Conservation (phyloP, 2,113 vertebrate genomes). For the Xiphophorus maculatus region DNA sequence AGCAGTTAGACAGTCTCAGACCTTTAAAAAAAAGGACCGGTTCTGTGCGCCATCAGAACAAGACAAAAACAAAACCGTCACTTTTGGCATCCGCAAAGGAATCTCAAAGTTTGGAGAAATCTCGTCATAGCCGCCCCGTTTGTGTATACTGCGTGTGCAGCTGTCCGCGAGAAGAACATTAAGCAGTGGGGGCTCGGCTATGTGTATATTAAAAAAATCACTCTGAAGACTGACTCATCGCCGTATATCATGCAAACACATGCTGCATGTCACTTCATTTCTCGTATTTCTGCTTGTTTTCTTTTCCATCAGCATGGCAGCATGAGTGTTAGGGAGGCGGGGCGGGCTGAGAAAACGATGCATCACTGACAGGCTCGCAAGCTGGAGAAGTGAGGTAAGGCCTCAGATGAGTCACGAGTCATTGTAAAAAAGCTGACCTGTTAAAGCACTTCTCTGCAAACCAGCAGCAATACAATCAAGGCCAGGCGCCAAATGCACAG, state of each 20-base stretch:
- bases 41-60: not conserved
- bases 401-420: constrained; percentile 55
- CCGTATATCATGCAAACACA: constrained; percentile 57
- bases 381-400: constrained; percentile 52
- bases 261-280: constrained; percentile 46
- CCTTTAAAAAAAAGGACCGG: too few relatives aligned
- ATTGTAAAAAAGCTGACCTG: constrained; percentile 7
- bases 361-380: constrained; percentile 52
- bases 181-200: not conserved
- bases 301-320: constrained; percentile 53
- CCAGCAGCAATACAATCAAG: not conserved
- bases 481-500: not conserved
- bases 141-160: not conserved
- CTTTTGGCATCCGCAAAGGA: constrained; percentile 16
- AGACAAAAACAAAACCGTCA: constrained; percentile 11
- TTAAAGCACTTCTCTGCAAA: too few relatives aligned
- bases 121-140: not conserved
- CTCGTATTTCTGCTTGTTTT: constrained; percentile 66
- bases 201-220: not conserved
- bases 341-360: constrained; percentile 40
- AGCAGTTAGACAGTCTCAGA: too few relatives aligned
- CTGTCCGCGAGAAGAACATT: not conserved
- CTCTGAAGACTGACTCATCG: constrained; percentile 59
- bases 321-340: constrained; percentile 51
- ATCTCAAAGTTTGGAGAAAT: not conserved